Evolutionary conservation across 2,888 invertebrate species (phyloP).

Genomic region (Holacanthella duospinosa): DNA sequence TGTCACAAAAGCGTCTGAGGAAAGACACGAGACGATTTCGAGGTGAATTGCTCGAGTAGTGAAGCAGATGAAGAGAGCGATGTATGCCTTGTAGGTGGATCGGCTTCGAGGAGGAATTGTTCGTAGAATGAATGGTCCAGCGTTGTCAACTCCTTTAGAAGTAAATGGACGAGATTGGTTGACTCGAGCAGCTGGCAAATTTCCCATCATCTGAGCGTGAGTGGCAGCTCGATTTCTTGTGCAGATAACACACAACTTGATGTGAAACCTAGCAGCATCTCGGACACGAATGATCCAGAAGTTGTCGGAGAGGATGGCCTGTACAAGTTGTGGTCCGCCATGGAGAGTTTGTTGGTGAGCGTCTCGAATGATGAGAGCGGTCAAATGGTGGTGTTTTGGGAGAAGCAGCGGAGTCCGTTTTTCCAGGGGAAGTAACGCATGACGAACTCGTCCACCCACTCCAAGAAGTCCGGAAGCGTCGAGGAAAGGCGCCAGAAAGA

Average conservation of each 20-base stretch:
- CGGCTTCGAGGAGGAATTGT: conserved; percentile 22
- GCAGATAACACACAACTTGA: neutral
- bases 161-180: conserved; percentile 33
- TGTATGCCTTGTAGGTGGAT: conserved; percentile 31
- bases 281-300: too few species aligned
- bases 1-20: conserved; percentile 9
- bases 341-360: neutral
- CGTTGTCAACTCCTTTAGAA: conserved; percentile 26
- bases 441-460: neutral
- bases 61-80: conserved; percentile 38
- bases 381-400: neutral
- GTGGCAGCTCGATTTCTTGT: neutral
- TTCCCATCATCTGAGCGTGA: neutral
- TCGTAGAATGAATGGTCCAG: conserved; percentile 21
- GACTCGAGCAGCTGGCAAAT: conserved; percentile 32
- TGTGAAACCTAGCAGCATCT: neutral
- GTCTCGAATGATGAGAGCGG: neutral
- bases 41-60: conserved; percentile 38
- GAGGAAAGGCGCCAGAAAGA: neutral
- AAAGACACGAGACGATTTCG: conserved; percentile 9
- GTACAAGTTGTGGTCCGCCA: neutral
- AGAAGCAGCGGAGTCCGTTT: neutral
- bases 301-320: neutral
- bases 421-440: neutral
- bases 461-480: neutral